Evolutionary conservation across 2,888 invertebrate genomes (phyloP), one percentile per base, ranked within the genome.

Genomic region (Incurvaria masculella): DNA sequence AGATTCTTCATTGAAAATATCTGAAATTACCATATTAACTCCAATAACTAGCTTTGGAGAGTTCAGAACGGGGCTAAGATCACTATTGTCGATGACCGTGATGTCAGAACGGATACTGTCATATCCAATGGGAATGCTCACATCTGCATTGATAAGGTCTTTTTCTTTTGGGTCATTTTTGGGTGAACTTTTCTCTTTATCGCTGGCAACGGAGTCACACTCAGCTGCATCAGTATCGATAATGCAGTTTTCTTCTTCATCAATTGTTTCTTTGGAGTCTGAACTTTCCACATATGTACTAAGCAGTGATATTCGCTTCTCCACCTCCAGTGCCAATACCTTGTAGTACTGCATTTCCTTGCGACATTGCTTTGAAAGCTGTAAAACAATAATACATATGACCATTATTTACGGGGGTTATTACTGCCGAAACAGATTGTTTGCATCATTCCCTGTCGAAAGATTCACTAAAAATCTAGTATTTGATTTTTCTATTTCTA

Each of bases 261-360:
- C 57, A 45, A 47, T 54, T 18, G 46, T 51, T 51, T 33, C 57
- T 50, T 1, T 60, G 52, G 44, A 57, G 57, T 11, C 60, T 51
- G 63, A 53, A 46, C 60, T 59, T 19, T 56, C 55, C 51, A 72
- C 56, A 50, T 72, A 69, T 1, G 76, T 68, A 53, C 70, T 66
- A 2, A 79, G 67, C 47, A 73, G 66, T 5, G 62, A 56, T 50
- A 86, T 70, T 45, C 81, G 73, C 57, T 81, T 78, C 61, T 89
- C 88, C 4, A 85, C 72, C 59, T 83, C 81, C 50, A 85, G 68
- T 1, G 90, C 89, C 50, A 86, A 68, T 43, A 84, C 69, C 62
- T 81, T 86, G 63, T 87, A 87, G 55, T 81, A 80, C 56, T 80
- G 79, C 81, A 89, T 84, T 68, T 89, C 85, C 59, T 78, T 72